Conservation (phyloP, 2,797 vertebrate species). For the Manis crassicaudata region DNA sequence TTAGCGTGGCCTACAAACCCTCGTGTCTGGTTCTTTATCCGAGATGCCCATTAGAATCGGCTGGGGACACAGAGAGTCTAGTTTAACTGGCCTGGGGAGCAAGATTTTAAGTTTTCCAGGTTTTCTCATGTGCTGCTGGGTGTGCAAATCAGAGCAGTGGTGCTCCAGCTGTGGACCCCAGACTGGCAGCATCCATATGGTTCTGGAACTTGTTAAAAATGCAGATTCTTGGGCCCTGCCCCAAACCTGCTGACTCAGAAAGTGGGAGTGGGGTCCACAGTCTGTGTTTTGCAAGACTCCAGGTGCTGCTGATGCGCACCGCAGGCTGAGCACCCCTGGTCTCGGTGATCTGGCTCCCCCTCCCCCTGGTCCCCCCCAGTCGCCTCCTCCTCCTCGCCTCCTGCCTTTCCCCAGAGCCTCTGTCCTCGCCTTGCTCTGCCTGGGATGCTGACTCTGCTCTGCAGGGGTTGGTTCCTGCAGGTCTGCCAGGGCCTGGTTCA, state of each 20-base stretch:
- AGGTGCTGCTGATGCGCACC: neutral
- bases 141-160: neutral
- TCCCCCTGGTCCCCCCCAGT: accelerated
- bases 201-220: neutral
- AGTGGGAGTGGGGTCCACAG: neutral
- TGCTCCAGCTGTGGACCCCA: accelerated
- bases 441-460: neutral
- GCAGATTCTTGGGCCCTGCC: neutral
- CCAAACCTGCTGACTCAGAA: neutral
- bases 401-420: neutral
- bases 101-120: neutral
- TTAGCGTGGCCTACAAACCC: neutral
- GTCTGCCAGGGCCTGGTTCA: neutral
- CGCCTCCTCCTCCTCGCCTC: neutral
- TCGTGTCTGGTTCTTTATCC: neutral
- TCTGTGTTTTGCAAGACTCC: neutral
- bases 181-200: neutral
- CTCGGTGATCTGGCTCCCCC: neutral
- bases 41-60: neutral
- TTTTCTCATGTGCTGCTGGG: neutral
- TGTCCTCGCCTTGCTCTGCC: neutral
- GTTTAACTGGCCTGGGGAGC: neutral
- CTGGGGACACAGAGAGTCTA: neutral
- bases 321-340: neutral
- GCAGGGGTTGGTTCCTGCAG: neutral